Base-by-base conservation (phyloP, 2,797 vertebrate genomes). In the Spea hammondii region DNA sequence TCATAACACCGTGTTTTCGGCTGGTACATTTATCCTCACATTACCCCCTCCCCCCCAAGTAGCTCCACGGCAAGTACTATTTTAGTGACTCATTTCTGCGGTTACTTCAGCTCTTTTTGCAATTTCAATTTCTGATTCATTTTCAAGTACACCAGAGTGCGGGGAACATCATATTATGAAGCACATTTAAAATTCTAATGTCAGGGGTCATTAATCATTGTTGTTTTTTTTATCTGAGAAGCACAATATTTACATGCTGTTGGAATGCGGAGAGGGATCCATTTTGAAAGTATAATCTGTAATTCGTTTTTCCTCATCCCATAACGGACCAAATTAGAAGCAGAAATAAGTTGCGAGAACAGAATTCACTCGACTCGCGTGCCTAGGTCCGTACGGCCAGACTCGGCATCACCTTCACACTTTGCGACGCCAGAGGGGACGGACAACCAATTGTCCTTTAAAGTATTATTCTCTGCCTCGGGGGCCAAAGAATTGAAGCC, bases 71-170 rank as follows among this genome's bases (percentile, higher is more conserved):
- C 82, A 83, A 87, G 88, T 76, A 85, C 83, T 84, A 86, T 84
- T 88, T 90, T 87, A 86, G 86, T 82, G 82, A 89, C 85, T 91
- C 90, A 92, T 93, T 93, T 92, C 79, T 83, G 83, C 77, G 86
- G 86, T 82, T 84, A 83, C 85, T 90, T 88, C 82, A 84, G 79
- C 84, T 85, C 82, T 70, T 87, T 90, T 92, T 92, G 90, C 90
- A 93, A 90, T 93, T 95, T 91, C 91, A 91, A 93, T 95, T 90
- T 85, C 86, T 86, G 60, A 84, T 90, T 90, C 89, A 91, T 91
- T 85, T 91, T 92, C 86, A 89, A 89, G 91, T 92, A 89, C 84
- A 87, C 84, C 91, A 86, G 85, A 85, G 82, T 76, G 69, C 77
- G 84, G 14, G 79, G 76, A 86, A 84, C 85, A 84, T 77, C 83